Evolutionary conservation across 2,113 vertebrate species (phyloP), one percentile per base, ranked within the genome.

Genomic region (Circaetus gallicus): DNA sequence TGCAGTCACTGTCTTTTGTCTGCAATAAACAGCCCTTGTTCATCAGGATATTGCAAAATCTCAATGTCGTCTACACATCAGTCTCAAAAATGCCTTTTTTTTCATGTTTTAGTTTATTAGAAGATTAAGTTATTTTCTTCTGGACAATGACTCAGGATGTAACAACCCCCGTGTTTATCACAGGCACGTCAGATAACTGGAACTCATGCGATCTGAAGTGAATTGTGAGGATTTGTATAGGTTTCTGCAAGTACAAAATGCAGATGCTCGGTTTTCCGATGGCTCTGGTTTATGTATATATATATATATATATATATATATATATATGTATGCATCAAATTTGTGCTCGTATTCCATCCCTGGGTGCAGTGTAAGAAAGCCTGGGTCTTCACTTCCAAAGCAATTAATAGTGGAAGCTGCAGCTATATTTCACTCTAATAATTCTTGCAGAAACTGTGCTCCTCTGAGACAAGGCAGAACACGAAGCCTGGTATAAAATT

Each of bases 1-100:
- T 53, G 31, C 62, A 53, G 31, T 58, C 7, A 4, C 70, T 65
- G 40, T 56, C 74, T 96, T 84, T 91, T 93, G 62, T 90, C 73
- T 5, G 1, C 36, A 61, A 66, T 87, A 76, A 96, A 94, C 40
- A 93, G 38, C 53, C 29, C 70, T 73, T 7, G 3, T 65, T 91
- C 84, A 70, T 70, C 82, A 88, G 58, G 49, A 77, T 90, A 85
- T 88, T 90, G 92, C 66, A 88, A 95, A 94, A 92, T 82, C 74
- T 88, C 70, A 66, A 2, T 72, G 74, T 70, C 2, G 1, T 82
- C 49, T 50, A 24, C 8, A 2, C 32, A 42, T 80, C 42, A 45
- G 28, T 42, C 42, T 93, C 85, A 62, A 86, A 92, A 95, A 81
- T 63, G 45, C 17, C 24, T 36, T 19, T 40, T 45, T 29, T 62